Percentiles rank a stretch among this genome's conserved stretches.
Conservation (phyloP, 2,888 invertebrate genomes). For the Lasius platythorax region DNA sequence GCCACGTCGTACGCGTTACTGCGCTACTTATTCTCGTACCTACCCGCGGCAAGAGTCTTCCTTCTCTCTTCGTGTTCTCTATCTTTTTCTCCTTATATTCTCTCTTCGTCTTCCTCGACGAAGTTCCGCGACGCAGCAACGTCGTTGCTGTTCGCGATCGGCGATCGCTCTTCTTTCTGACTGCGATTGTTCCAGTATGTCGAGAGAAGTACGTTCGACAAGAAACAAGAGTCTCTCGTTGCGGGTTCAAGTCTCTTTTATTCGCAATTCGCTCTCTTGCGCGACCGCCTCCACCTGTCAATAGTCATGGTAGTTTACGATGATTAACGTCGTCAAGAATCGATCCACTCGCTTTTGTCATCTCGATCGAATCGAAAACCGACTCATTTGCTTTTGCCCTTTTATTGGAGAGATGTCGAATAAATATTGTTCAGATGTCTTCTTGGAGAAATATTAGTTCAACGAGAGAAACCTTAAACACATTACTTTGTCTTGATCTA, state of each 20-base stretch:
- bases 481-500: background rate
- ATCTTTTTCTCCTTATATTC: constrained; percentile 23
- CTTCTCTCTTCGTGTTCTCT: constrained; percentile 9
- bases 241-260: background rate
- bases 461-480: background rate
- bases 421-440: background rate
- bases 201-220: constrained; percentile 12
- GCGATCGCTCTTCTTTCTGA: constrained; percentile 32
- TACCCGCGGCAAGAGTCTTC: constrained; percentile 55
- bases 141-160: constrained; percentile 28
- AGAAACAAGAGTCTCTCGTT: constrained; percentile 21
- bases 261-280: constrained; percentile 9
- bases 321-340: background rate
- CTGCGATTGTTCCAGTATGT: constrained; percentile 35
- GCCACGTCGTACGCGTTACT: constrained; percentile 69
- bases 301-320: background rate
- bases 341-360: background rate
- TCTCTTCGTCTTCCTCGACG: constrained; percentile 11
- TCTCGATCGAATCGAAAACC: background rate
- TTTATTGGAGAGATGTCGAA: background rate
- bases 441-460: background rate
- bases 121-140: background rate
- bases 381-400: background rate
- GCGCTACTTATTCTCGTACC: constrained; percentile 65
- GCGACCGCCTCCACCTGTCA: background rate